Evolutionary conservation across 2,888 invertebrate species (phyloP), one percentile per base, ranked within the genome.

Genomic region (Apamea crenata): DNA sequence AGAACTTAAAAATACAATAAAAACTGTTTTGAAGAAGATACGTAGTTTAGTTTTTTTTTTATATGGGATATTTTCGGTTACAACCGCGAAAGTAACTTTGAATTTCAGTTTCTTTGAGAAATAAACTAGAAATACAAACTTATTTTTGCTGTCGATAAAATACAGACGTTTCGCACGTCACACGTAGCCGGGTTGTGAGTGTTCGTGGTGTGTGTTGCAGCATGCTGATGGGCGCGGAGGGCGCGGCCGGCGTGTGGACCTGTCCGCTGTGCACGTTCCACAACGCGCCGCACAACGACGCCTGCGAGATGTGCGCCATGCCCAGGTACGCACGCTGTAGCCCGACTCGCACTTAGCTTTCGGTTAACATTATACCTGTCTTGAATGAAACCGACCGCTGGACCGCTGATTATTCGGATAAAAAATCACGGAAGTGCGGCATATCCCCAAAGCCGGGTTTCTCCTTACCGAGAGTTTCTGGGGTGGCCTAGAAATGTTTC

Each of bases 241-340:
- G 50, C 83, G 84, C 88, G 40, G 81, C 83, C 82, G 92, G 82
- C 82, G 96, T 97, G 90, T 99, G 99, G 99, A 99, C 99, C 53
- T 99, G 99, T 95, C 97, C 98, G 89, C 98, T 99, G 92, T 99
- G 99, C 97, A 99, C 99, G 84, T 99, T 98, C 97, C 98, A 99
- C 93, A 99, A 99, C 97, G 97, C 98, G 85, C 97, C 98, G 84
- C 98, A 98, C 85, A 97, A 97, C 87, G 97, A 97, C 90, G 97
- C 88, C 18, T 88, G 88, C 90, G 88, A 88, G 86, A 88, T 88
- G 88, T 88, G 88, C 84, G 88, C 88, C 81, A 88, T 88, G 88
- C 89, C 88, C 87, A 73, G 73, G 73, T 73, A 63, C 63, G 18
- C 29, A 47, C 44, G 4, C 44, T 21, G 12, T 10, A 56, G 50